These are phyloP conservation scores for Leuciscus idus DNA, from an alignment of 2,113 vertebrate genomes.

Conservation along the genomic window DNA sequence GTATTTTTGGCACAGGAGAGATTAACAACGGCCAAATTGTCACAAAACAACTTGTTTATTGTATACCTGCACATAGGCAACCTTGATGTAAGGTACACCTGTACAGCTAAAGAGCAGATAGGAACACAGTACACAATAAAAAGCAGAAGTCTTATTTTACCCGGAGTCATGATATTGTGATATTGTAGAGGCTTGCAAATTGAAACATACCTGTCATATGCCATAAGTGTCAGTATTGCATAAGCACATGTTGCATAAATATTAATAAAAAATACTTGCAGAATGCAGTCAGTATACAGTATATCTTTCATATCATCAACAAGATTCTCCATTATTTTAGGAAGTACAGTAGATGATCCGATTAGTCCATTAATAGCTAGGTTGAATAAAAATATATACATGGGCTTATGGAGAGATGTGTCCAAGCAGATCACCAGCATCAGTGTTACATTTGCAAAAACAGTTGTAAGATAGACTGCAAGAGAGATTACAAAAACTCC, in stretches of 20 bases:
- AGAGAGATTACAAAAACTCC: slow-evolving; percentile 55
- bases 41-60: slow-evolving; percentile 67
- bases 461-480: slow-evolving; percentile 55
- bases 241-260: slow-evolving; percentile 63
- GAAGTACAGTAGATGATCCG: slow-evolving; percentile 61
- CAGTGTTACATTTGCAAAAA: slow-evolving; percentile 58
- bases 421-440: slow-evolving; percentile 62
- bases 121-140: slow-evolving; percentile 54
- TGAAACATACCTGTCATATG: slow-evolving; percentile 71
- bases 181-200: slow-evolving; percentile 72
- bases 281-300: slow-evolving; percentile 58
- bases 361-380: slow-evolving; percentile 65
- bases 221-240: slow-evolving; percentile 66
- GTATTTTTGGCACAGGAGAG: slow-evolving; percentile 61
- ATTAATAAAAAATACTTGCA: slow-evolving; percentile 63
- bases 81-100: slow-evolving; percentile 57
- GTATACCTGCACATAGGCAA: slow-evolving; percentile 59
- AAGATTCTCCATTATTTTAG: slow-evolving; percentile 63
- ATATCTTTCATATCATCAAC: slow-evolving; percentile 47
- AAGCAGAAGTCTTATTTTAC: slow-evolving; percentile 57
- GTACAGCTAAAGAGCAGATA: slow-evolving; percentile 44
- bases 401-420: slow-evolving; percentile 63
- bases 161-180: slow-evolving; percentile 57
- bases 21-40: slow-evolving; percentile 64
- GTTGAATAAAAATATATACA: slow-evolving; percentile 67